These are phyloP conservation scores for Amyelois transitella DNA, from an alignment of 1,140 invertebrate genomes.

Conservation along the genomic window DNA sequence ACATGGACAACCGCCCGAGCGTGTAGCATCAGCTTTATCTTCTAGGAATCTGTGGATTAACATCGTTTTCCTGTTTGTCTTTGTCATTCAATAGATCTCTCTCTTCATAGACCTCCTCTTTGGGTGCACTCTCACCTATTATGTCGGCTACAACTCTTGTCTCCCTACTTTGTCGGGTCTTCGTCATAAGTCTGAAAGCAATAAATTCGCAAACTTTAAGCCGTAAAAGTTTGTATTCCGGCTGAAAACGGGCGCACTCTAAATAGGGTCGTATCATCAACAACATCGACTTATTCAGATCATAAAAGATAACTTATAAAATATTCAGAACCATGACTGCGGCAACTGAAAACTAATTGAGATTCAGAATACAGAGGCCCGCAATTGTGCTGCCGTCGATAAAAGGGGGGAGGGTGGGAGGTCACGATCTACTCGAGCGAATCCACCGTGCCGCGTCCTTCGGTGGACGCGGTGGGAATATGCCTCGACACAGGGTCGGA, in stretches of 20 bases:
- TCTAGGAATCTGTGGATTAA: background rate
- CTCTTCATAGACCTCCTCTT: no score
- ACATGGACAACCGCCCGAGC: constrained; percentile 12
- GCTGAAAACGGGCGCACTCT: no score
- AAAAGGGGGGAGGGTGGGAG: constrained; percentile 14
- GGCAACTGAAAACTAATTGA: constrained; percentile 15
- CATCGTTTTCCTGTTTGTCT: background rate
- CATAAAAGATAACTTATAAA: background rate
- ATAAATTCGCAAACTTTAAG: background rate
- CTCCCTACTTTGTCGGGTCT: no score
- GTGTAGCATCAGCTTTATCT: constrained; percentile 25
- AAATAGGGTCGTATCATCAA: background rate
- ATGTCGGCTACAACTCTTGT: no score
- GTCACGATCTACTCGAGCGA: constrained; percentile 49
- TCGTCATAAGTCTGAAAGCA: background rate
- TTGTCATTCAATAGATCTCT: background rate
- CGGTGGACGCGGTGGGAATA: constrained; percentile 37
- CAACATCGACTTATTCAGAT: background rate
- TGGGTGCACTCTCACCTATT: no score
- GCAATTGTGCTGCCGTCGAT: constrained; percentile 19
- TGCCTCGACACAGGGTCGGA: constrained; percentile 26
- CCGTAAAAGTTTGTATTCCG: no score
- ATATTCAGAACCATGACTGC: background rate
- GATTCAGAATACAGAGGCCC: constrained; percentile 18
- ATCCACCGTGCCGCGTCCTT: constrained; percentile 50